A percentile compares a stretch with the other conserved stretches of the same genome.
These are phyloP conservation scores for Bathynomus jamesi DNA, from an alignment of 1,140 invertebrate genomes.

Conservation along the genomic window DNA sequence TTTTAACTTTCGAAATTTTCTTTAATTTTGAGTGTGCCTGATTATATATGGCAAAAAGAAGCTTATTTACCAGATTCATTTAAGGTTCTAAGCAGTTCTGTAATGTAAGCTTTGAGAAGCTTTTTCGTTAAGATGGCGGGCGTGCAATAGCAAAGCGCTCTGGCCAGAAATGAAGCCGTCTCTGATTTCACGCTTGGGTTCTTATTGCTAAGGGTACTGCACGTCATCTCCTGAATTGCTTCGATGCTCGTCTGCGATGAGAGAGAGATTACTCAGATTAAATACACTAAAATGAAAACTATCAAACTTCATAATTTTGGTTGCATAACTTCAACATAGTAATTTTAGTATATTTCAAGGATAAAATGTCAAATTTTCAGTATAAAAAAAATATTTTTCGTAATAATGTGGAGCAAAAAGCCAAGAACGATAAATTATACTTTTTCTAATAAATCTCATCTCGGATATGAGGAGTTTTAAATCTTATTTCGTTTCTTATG, in stretches of 20 bases:
- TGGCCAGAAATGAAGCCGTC: slow-evolving; percentile 75
- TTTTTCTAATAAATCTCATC: too few relatives aligned
- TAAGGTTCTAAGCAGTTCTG: slow-evolving; percentile 71
- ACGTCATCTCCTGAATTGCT: slow-evolving; percentile 72
- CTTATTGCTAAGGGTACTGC: slow-evolving; percentile 82
- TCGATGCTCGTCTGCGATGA: slow-evolving; percentile 75
- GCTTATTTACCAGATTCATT: slow-evolving; percentile 63
- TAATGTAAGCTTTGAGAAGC: slow-evolving; percentile 72
- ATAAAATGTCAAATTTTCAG: too few relatives aligned
- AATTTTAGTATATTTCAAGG: too few relatives aligned
- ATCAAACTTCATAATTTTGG: slow-evolving; percentile 10
- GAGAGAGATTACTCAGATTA: slow-evolving; percentile 13
- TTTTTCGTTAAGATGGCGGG: slow-evolving; percentile 82
- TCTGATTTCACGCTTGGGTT: slow-evolving; percentile 91
- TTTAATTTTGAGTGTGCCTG: too few relatives aligned
- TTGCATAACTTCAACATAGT: too few relatives aligned
- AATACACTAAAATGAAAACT: slow-evolving; percentile 11
- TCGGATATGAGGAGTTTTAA: too few relatives aligned
- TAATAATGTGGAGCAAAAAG: too few relatives aligned
- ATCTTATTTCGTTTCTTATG: too few relatives aligned
- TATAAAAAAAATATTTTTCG: too few relatives aligned
- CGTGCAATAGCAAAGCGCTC: slow-evolving; percentile 71
- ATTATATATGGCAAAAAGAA: too few relatives aligned
- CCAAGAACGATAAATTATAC: too few relatives aligned
- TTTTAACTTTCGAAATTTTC: too few relatives aligned